Percentiles rank a stretch among this genome's conserved stretches.
These are phyloP conservation scores for Lucinisca nassula DNA, from an alignment of 2,888 invertebrate species.

Conservation along the genomic window DNA sequence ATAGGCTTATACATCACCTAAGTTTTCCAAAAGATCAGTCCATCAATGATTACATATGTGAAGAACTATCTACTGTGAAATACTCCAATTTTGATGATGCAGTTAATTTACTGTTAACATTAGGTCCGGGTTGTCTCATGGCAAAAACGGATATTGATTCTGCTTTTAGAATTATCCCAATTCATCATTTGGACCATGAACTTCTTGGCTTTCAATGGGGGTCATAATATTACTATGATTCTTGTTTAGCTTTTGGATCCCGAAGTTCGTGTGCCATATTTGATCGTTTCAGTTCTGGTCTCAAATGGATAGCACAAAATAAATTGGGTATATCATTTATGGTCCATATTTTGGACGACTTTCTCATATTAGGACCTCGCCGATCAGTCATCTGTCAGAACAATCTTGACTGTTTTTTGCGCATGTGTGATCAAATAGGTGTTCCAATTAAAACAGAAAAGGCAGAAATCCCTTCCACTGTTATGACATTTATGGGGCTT, in stretches of 20 bases:
- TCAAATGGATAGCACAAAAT: slow-evolving; percentile 25
- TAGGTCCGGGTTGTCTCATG: slow-evolving; percentile 26
- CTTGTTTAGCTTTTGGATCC: slow-evolving; percentile 40
- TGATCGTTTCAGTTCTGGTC: slow-evolving; percentile 47
- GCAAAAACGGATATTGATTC: slow-evolving; percentile 38
- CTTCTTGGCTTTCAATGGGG: slow-evolving; percentile 44
- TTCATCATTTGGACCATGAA: slow-evolving; percentile 43
- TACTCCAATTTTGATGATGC: slow-evolving; percentile 42
- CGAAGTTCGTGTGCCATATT: slow-evolving; percentile 32
- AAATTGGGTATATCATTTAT: slow-evolving; percentile 2
- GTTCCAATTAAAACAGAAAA: slow-evolving; percentile 51
- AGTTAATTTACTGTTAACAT: not conserved
- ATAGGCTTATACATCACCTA: slow-evolving; percentile 42
- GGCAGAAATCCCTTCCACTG: not conserved
- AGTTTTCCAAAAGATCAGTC: slow-evolving; percentile 35
- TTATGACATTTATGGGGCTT: slow-evolving; percentile 39
- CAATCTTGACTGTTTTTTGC: slow-evolving; percentile 12
- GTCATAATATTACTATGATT: slow-evolving; percentile 42
- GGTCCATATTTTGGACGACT: slow-evolving; percentile 46
- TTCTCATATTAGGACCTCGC: slow-evolving; percentile 26
- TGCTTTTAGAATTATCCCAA: slow-evolving; percentile 44
- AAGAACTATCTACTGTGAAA: not conserved
- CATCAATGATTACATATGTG: slow-evolving; percentile 39
- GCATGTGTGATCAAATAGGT: slow-evolving; percentile 14
- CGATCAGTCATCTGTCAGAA: not conserved